These are phyloP conservation scores for Indicator maculatus DNA, from an alignment of 2,113 vertebrate species.

Conservation along the genomic window DNA sequence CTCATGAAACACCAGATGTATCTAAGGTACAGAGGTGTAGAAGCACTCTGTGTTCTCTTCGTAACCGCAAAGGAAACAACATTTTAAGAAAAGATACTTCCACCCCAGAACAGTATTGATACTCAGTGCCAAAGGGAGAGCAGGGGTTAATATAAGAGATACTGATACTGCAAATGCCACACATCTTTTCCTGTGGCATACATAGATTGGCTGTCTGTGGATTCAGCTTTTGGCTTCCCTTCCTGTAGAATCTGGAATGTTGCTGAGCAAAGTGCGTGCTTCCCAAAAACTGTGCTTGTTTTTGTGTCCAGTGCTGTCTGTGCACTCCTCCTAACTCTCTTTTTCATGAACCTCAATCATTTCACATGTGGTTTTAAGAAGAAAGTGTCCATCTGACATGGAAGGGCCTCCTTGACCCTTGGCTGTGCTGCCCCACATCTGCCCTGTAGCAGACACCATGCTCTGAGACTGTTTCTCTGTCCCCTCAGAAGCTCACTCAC, in stretches of 20 bases:
- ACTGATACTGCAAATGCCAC: not conserved
- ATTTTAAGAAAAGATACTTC: not conserved
- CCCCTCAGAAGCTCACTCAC: not conserved
- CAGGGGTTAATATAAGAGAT: not conserved
- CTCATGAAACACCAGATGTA: not conserved
- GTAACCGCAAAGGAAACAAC: not conserved
- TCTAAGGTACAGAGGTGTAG: not conserved
- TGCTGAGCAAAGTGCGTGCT: not conserved
- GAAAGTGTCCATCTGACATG: not conserved
- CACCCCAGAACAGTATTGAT: not conserved
- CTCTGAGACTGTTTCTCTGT: not conserved
- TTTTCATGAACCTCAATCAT: not conserved
- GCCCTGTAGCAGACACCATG: not conserved
- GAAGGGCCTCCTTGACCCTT: not conserved
- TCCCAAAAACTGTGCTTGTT: not conserved
- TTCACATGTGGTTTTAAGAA: not conserved
- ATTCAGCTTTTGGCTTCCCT: not conserved
- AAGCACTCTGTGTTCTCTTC: not conserved
- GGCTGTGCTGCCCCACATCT: not conserved
- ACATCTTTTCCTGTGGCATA: not conserved
- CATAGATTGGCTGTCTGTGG: not conserved
- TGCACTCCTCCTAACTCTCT: not conserved
- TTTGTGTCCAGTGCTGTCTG: not conserved
- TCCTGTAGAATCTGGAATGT: not conserved
- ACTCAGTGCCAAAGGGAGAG: not conserved